These are phyloP conservation scores for Callyntrura sp. DNA, from an alignment of 2,888 invertebrate genomes.

Conservation along the genomic window DNA sequence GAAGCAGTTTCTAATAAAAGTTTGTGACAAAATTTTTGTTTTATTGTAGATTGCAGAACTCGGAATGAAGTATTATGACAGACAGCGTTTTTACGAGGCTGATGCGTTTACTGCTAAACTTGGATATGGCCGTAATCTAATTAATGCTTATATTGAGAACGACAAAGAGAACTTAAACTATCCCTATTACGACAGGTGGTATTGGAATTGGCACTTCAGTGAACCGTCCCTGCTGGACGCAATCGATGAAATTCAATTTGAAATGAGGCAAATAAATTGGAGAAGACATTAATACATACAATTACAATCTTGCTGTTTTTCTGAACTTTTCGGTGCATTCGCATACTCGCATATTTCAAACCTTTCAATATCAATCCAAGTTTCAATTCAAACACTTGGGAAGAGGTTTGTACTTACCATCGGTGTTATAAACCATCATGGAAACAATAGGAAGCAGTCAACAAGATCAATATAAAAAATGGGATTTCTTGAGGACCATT, in stretches of 20 bases:
- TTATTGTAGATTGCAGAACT: constrained; percentile 13
- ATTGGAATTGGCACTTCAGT: constrained; percentile 6
- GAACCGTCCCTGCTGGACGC: not conserved
- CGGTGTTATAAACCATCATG: too few relatives aligned
- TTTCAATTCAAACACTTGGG: too few relatives aligned
- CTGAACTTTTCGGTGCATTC: too few relatives aligned
- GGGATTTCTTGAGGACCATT: too few relatives aligned
- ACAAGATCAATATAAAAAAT: too few relatives aligned
- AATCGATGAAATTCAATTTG: constrained; percentile 38
- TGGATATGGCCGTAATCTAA: constrained; percentile 64
- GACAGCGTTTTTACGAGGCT: constrained; percentile 33
- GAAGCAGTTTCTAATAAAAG: too few relatives aligned
- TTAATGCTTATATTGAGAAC: constrained; percentile 33
- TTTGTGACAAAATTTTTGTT: not conserved
- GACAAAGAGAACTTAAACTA: constrained; percentile 47
- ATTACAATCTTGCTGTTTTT: too few relatives aligned
- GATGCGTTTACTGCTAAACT: constrained; percentile 61
- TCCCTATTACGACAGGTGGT: constrained; percentile 53
- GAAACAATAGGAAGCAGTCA: too few relatives aligned
- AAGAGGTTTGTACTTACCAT: too few relatives aligned
- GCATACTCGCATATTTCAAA: too few relatives aligned
- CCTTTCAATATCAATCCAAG: too few relatives aligned
- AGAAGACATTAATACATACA: too few relatives aligned
- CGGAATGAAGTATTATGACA: not conserved
- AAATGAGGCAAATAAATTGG: constrained; percentile 47